These are phyloP conservation scores for Trachelus stipa DNA, from an alignment of 2,888 invertebrate species.

Conservation along the genomic window DNA sequence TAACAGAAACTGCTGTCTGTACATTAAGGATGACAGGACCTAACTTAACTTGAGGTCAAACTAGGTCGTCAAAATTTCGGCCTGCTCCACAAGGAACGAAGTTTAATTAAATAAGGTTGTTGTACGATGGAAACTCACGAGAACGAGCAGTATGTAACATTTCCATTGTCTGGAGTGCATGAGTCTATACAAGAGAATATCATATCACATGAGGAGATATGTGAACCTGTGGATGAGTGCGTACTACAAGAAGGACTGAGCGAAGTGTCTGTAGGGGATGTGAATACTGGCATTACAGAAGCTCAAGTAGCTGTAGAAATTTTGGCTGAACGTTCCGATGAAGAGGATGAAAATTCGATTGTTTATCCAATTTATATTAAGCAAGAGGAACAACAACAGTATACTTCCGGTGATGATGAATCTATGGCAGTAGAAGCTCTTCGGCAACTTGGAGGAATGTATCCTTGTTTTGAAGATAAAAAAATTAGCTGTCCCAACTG, in stretches of 20 bases:
- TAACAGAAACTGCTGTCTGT: conserved; percentile 14
- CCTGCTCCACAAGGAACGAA: not conserved
- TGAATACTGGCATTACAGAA: conserved; percentile 40
- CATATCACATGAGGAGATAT: conserved; percentile 59
- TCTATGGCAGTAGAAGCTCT: conserved; percentile 68
- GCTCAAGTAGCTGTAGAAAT: conserved; percentile 48
- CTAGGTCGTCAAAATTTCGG: conserved; percentile 33
- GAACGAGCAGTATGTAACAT: conserved; percentile 55
- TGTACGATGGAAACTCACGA: conserved; percentile 55
- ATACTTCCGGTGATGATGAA: conserved; percentile 61
- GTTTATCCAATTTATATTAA: conserved; percentile 55
- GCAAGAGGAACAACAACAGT: conserved; percentile 54
- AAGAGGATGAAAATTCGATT: conserved; percentile 46
- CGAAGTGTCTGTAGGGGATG: conserved; percentile 38
- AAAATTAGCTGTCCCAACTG: conserved; percentile 54
- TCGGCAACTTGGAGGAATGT: conserved; percentile 66
- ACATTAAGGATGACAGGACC: conserved; percentile 32
- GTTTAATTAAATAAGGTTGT: not conserved
- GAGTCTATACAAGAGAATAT: conserved; percentile 50
- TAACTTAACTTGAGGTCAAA: conserved; percentile 50
- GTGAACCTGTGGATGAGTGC: conserved; percentile 53
- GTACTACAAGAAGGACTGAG: conserved; percentile 43
- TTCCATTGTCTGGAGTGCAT: conserved; percentile 51
- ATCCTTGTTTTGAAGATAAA: conserved; percentile 57
- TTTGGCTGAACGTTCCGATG: conserved; percentile 47